Evolutionary conservation across 2,888 invertebrate species (phyloP), one percentile per base, ranked within the genome.

Genomic region (Acleris cristana): DNA sequence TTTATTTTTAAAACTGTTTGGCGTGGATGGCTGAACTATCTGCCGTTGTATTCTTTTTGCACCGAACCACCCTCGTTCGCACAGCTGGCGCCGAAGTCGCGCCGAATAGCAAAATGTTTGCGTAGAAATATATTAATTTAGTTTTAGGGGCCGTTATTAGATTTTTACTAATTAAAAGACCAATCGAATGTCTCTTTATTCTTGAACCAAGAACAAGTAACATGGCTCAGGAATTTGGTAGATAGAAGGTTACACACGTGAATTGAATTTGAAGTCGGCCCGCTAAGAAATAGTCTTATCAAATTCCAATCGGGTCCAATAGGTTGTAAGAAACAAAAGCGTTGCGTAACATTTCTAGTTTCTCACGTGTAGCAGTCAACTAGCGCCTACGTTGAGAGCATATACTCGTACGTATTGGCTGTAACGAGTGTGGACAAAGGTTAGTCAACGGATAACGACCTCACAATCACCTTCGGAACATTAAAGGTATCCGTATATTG

Each of bases 31-130:
- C 30, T 54, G 59, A 19, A n/a, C 49, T 34, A 8, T 56, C 65
- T 56, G 54, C 16, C 14, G 34, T n/a, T 19, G 2, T 57, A 65
- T 64, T 65, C 45, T 61, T 64, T 59, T 64, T 16, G 49, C 21
- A 26, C 12, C 3, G 26, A 56, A 53, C 57, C 60, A 74, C 84
- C 85, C 84, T 80, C 74, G 77, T 78, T 73, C 76, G 57, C 76
- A 75, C 87, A 89, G 84, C 87, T 85, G 88, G 81, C 85, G 83
- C 81, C 82, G 74, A 65, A 79, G 80, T 75, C 77, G 72, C 75
- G 76, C 75, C 70, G 76, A 77, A 77, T 74, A 84, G 84, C 83
- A 83, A 81, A 84, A 80, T 81, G 81, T 84, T 83, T 84, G 79
- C 81, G 79, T 77, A 79, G 75, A 71, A 73, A 78, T 82, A 73